Conservation (phyloP, 2,113 vertebrate species). For the Abramis brama region DNA sequence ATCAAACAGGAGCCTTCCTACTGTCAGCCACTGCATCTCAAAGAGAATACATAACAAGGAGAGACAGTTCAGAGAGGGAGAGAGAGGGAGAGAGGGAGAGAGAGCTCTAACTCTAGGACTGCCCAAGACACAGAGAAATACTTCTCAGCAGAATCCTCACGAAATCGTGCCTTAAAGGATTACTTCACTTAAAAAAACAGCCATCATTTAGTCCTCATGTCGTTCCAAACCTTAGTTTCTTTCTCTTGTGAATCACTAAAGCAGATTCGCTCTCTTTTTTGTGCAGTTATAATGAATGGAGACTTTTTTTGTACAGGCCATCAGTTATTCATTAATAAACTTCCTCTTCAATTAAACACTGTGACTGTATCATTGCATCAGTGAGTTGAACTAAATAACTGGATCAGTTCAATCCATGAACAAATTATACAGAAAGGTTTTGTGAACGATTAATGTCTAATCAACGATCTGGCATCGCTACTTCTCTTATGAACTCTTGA, state of each 20-base stretch:
- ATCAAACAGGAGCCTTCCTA: constrained; percentile 63
- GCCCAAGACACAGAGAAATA: not conserved
- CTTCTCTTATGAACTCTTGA: not conserved
- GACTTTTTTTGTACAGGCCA: not conserved
- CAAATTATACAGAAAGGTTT: not conserved
- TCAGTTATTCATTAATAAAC: not conserved
- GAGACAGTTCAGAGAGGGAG: constrained; percentile 47
- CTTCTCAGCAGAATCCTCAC: constrained; percentile 7
- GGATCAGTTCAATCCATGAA: not conserved
- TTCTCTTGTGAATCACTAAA: not conserved
- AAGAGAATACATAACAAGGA: constrained; percentile 65
- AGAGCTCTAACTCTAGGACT: constrained; percentile 5
- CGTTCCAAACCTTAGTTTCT: not conserved
- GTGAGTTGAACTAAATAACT: not conserved
- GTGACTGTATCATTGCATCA: not conserved
- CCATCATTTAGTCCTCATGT: not conserved
- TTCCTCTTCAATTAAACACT: not conserved
- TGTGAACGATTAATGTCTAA: not conserved
- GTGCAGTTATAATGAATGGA: not conserved
- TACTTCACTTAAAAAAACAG: not conserved
- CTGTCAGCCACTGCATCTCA: constrained; percentile 60
- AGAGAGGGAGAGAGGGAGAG: constrained; percentile 15
- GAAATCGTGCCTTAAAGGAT: constrained; percentile 2
- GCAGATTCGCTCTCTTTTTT: not conserved
- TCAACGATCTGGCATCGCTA: not conserved